Evolutionary conservation across 2,797 vertebrate genomes (phyloP), one percentile per base, ranked within the genome.

Genomic region (Pyrocephalus nanus): DNA sequence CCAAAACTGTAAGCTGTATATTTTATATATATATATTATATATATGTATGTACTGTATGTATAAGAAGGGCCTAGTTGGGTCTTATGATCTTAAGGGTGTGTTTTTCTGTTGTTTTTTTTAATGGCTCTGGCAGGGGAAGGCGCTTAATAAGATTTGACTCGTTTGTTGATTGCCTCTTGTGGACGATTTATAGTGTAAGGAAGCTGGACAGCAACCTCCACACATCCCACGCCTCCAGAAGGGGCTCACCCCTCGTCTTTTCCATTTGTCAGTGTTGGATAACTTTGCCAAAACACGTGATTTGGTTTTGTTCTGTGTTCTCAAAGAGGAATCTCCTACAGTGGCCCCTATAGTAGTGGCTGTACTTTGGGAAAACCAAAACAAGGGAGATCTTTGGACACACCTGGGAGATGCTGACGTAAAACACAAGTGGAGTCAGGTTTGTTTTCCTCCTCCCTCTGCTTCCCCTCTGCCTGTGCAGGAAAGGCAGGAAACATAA

Each of bases 1-100:
- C 93, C 74, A 40, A 95, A 95, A 90, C 96, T 97, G 97, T 97
- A 95, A 91, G 97, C 97, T 98, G 97, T 98, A 97, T 96, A 97
- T 97, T 97, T 97, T 96, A 94, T 98, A 96, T 97, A 96, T 97
- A 96, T 97, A 94, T 97, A 95, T 97, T 96, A 93, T 97, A 97
- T 97, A 92, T 97, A 96, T 96, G 96, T 98, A 97, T 91, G 97
- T 97, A 97, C 96, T 97, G 96, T 97, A 97, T 96, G 96, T 97
- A 97, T 97, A 97, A 97, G 95, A 97, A 97, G 97, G 96, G 93
- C 97, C 97, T 90, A 84, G 93, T 95, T 91, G 95, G 97, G 96
- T 96, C 97, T 96, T 67, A 94, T 21, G 55, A 96, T 96, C 93
- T 95, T 95, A 90, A 85, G 60, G 93, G 95, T 92, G 93, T 96